Percentiles rank a stretch among this genome's conserved stretches.
phyloP scores from a whole-genome alignment of 2,888 invertebrate species.

The Dicranocentrus wangi region DNA sequence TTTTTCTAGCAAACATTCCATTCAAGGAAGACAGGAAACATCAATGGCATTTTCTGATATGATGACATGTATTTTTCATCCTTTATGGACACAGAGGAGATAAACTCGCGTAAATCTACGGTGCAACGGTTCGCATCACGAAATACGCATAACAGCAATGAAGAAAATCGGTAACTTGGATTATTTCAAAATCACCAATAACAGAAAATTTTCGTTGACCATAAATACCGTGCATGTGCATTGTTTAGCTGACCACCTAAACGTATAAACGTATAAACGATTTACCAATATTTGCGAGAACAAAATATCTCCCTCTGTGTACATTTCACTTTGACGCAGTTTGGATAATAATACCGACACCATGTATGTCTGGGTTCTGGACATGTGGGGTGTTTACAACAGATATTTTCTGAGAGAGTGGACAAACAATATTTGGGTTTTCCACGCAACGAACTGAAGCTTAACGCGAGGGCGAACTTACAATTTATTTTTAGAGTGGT shows the following conservation, averaged over 20 bases:
- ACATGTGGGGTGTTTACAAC: not conserved
- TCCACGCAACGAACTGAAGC: not conserved
- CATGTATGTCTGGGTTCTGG: too few relatives aligned
- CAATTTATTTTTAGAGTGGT: not conserved
- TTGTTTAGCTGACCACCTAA: not conserved
- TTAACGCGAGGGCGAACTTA: not conserved
- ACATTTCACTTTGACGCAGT: too few relatives aligned
- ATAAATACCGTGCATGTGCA: not conserved
- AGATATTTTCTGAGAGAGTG: not conserved
- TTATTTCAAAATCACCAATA: not conserved
- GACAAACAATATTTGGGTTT: slow-evolving; percentile 8
- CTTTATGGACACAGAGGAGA: slow-evolving; percentile 7
- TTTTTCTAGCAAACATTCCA: slow-evolving; percentile 24
- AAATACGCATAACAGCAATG: not conserved
- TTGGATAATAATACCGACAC: too few relatives aligned
- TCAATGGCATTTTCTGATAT: slow-evolving; percentile 32
- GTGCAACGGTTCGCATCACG: not conserved
- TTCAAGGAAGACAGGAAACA: slow-evolving; percentile 44
- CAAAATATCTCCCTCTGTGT: too few relatives aligned
- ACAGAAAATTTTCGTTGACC: not conserved
- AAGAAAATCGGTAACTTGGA: not conserved
- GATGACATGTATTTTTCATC: slow-evolving; percentile 29
- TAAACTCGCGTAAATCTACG: slow-evolving; percentile 18
- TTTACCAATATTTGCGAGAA: not conserved
- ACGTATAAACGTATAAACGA: not conserved